A percentile compares a stretch with the other conserved stretches of the same genome.
These are phyloP conservation scores for Misgurnus anguillicaudatus DNA, from an alignment of 2,113 vertebrate species.

Conservation along the genomic window DNA sequence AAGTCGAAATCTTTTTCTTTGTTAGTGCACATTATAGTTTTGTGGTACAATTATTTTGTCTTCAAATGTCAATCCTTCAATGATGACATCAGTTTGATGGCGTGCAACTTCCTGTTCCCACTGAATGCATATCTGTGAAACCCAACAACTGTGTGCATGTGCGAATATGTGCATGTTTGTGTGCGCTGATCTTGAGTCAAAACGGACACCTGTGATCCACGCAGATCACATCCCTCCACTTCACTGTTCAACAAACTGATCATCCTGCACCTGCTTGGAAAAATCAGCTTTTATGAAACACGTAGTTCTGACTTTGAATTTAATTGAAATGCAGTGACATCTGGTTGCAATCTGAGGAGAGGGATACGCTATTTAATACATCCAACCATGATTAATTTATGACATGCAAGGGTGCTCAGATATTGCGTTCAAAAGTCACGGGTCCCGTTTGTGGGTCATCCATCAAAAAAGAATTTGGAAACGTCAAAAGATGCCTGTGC, in stretches of 20 bases:
- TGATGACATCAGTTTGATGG: no score
- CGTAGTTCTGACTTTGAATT: constrained; percentile 72
- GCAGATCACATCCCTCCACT: constrained; percentile 28
- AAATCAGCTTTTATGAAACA: constrained; percentile 72
- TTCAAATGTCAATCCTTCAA: no score
- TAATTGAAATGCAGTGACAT: constrained; percentile 78
- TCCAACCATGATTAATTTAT: constrained; percentile 71
- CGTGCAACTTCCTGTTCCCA: no score
- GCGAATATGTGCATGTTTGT: constrained; percentile 27
- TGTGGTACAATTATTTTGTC: no score
- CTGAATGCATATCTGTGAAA: no score
- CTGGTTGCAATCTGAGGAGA: constrained; percentile 77
- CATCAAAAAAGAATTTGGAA: constrained; percentile 66
- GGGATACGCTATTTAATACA: constrained; percentile 73
- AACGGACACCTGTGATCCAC: constrained; percentile 14
- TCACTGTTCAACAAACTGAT: constrained; percentile 60
- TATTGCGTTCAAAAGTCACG: constrained; percentile 62
- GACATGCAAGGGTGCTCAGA: constrained; percentile 64
- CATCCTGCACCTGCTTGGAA: constrained; percentile 59
- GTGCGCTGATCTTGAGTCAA: constrained; percentile 12
- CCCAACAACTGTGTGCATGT: no score
- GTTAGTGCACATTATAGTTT: no score
- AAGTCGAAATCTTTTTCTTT: no score
- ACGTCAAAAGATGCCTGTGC: constrained; percentile 50
- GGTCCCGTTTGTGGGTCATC: constrained; percentile 66